These are phyloP conservation scores for Actinernus sp. DNA, from an alignment of 92 coral and sea anemone genomes.

Conservation along the genomic window DNA sequence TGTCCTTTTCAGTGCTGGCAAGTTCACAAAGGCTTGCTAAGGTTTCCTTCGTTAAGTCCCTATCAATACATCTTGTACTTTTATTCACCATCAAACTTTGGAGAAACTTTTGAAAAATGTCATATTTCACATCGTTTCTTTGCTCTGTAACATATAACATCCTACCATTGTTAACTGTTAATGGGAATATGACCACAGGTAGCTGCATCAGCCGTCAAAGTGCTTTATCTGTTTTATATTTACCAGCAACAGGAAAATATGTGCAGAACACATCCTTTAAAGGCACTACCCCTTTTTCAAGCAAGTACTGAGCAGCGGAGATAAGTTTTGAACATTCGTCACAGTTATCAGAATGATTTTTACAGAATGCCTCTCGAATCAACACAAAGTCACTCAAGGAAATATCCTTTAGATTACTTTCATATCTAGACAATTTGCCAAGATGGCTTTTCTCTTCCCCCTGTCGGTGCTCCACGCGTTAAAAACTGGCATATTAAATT, in stretches of 20 bases:
- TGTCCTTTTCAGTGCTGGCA: conserved; percentile 47
- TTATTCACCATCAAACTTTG: conserved; percentile 14
- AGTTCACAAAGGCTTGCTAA: conserved; percentile 32
- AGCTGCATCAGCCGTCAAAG: conserved; percentile 52
- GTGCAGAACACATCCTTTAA: too few species aligned
- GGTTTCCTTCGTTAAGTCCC: conserved; percentile 35
- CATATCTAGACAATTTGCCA: too few species aligned
- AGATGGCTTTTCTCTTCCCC: too few species aligned
- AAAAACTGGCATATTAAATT: too few species aligned
- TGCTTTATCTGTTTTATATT: conserved; percentile 59
- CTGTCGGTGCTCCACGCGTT: too few species aligned
- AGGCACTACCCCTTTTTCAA: too few species aligned
- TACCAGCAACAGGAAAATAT: conserved; percentile 17
- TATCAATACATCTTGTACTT: conserved; percentile 2
- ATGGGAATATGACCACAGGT: conserved; percentile 50
- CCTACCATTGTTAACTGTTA: conserved; percentile 55
- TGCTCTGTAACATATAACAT: conserved; percentile 46
- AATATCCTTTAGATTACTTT: too few species aligned
- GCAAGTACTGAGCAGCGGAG: too few species aligned
- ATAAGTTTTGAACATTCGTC: too few species aligned
- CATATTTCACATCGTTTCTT: conserved; percentile 24
- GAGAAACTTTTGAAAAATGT: conserved; percentile 6
- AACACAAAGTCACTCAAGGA: conserved; percentile 40
- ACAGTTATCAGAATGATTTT: conserved; percentile 8
- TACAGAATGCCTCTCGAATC: conserved; percentile 52